These are phyloP conservation scores for Ammodramus savannarum DNA, from an alignment of 2,113 vertebrate species.

Conservation along the genomic window DNA sequence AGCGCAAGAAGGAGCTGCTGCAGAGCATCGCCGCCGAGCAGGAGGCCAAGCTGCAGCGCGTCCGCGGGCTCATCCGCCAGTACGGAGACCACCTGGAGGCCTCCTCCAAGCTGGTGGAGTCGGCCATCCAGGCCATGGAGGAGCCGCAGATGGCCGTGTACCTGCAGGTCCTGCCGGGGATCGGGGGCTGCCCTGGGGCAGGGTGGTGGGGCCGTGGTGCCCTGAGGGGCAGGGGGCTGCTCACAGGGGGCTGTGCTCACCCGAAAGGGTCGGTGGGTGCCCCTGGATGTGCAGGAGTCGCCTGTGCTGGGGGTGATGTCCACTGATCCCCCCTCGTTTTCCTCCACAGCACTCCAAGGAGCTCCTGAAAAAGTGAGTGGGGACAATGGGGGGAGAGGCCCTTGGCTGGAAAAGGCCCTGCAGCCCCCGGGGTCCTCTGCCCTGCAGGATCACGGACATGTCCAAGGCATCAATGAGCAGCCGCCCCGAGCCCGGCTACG, in stretches of 20 bases:
- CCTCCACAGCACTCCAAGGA: slow-evolving; percentile 81
- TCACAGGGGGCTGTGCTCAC: not conserved
- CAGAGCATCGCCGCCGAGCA: slow-evolving; percentile 78
- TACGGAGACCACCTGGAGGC: slow-evolving; percentile 85
- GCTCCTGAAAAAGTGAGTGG: slow-evolving; percentile 87
- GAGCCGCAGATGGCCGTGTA: slow-evolving; percentile 87
- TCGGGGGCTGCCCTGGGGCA: not conserved
- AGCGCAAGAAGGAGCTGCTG: slow-evolving; percentile 86
- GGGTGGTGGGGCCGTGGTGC: rapidly evolving
- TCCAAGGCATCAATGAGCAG: slow-evolving; percentile 76
- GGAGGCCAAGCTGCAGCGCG: slow-evolving; percentile 78
- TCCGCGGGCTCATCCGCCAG: slow-evolving; percentile 80
- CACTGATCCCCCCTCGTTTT: not conserved
- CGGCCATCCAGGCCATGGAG: slow-evolving; percentile 86
- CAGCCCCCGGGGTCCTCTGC: not conserved
- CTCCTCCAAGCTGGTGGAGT: slow-evolving; percentile 84
- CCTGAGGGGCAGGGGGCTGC: not conserved
- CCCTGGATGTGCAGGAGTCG: not conserved
- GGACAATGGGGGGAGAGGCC: no score
- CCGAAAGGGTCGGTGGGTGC: not conserved
- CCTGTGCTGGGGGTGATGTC: not conserved
- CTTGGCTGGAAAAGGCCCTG: not conserved
- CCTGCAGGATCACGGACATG: slow-evolving; percentile 78
- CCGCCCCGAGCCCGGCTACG: slow-evolving; percentile 77
- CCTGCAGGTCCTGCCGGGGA: slow-evolving; percentile 76